A percentile compares a stretch with the other conserved stretches of the same genome.
Evolutionary conservation across 2,888 invertebrate species (phyloP).

Genomic region (Brenthis ino): DNA sequence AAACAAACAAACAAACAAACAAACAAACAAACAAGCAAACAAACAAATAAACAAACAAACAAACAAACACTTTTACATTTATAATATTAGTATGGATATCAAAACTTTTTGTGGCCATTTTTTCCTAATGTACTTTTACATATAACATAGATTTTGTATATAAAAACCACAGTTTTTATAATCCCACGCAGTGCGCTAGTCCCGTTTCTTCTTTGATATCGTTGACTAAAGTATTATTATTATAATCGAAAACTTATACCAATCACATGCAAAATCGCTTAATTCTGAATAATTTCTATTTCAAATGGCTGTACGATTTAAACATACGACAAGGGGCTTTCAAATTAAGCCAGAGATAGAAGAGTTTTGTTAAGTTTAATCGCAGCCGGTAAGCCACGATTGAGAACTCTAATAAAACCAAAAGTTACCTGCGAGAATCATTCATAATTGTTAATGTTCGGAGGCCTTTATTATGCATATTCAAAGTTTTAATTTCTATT

Average conservation of each 20-base stretch:
- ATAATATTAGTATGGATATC: too few species aligned
- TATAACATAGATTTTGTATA: too few species aligned
- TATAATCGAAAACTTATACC: neutral
- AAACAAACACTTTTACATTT: too few species aligned
- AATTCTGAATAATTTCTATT: slow-evolving; percentile 29
- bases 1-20: too few species aligned
- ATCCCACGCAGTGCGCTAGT: too few species aligned
- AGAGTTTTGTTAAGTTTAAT: slow-evolving; percentile 36
- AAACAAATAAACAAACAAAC: too few species aligned
- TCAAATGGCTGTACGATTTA: slow-evolving; percentile 31
- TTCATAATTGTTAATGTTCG: slow-evolving; percentile 22
- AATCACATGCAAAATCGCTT: neutral
- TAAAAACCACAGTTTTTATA: too few species aligned
- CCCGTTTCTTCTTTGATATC: too few species aligned
- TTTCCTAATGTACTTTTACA: too few species aligned
- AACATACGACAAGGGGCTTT: slow-evolving; percentile 31
- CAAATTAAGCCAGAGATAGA: slow-evolving; percentile 32
- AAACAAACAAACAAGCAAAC: too few species aligned
- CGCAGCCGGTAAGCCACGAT: slow-evolving; percentile 24
- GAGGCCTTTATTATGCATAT: slow-evolving; percentile 24
- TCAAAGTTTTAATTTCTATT: slow-evolving; percentile 25
- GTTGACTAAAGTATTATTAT: too few species aligned
- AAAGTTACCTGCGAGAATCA: slow-evolving; percentile 20
- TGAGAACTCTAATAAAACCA: slow-evolving; percentile 13
- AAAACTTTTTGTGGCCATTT: too few species aligned